Evolutionary conservation across 2,888 invertebrate genomes (phyloP), one percentile per base, ranked within the genome.

Genomic region (Pristionchus fissidentatus): DNA sequence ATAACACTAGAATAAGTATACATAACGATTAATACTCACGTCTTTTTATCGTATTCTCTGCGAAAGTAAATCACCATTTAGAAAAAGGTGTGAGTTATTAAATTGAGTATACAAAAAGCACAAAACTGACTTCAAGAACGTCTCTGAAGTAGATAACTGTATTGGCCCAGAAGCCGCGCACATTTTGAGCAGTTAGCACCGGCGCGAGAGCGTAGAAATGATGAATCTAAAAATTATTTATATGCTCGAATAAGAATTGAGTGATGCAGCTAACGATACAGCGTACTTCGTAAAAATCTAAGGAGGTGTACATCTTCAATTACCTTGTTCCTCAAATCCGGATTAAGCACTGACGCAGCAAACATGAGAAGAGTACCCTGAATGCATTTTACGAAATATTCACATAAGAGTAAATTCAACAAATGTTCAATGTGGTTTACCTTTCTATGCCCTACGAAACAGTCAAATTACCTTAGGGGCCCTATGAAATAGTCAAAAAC

Each of bases 181-280:
- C 22, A 22, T 77, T 49, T 32, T 77, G 75, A 29, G 46, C 49
- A 3, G 75, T 77, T 22, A 77, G 5, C 1, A 77, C 19, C 3
- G 75, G 75, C 0, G 75, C 75, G 3, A 77, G 15, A 22, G 75
- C 75, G 49, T 49, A 77, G 32, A 77, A 77, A 22, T 77, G 49
- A 2, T 22, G 1, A 5, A 77, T 8, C 75, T 77, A 35, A 22
- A 70, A 43, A 1, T 26, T 0, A 26, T 43, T 8, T 13, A 7
- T 43, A 1, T 10, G 3, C 8, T 2, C 13, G 43, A 43, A 66
- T 38, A 38, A n/a, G 55, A 13, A 8, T 55, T 4, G n/a, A 55
- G n/a, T 19, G 7, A 13, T 7, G 22, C n/a, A n/a, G n/a, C n/a
- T n/a, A n/a, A 15, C 49, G 49, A 49, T 49, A 49, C 49, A 49